Conservation (phyloP, 1,140 invertebrate species). For the Cherax destructor region DNA sequence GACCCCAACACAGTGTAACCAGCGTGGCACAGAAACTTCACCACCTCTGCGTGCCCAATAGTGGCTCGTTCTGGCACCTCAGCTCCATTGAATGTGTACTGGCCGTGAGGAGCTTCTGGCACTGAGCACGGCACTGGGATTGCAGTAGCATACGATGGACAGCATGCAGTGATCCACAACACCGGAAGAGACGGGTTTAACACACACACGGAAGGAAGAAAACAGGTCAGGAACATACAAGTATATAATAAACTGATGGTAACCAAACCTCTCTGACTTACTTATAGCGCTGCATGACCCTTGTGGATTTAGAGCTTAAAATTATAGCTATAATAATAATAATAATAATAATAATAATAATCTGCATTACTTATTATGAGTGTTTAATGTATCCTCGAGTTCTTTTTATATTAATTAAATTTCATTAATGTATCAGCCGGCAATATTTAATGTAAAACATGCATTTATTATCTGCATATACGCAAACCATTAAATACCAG, state of each 20-base stretch:
- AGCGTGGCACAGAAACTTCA: conserved; percentile 22
- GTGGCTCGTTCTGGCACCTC: conserved; percentile 51
- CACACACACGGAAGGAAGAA: not conserved
- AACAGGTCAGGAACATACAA: not conserved
- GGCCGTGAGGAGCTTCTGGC: conserved; percentile 22
- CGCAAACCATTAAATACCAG: too few relatives aligned
- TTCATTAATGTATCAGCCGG: too few relatives aligned
- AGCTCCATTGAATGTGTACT: conserved; percentile 48
- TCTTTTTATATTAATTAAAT: too few relatives aligned
- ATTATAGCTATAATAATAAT: too few relatives aligned
- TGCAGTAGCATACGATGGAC: not conserved
- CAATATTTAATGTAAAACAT: too few relatives aligned
- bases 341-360: not conserved
- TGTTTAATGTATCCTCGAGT: too few relatives aligned
- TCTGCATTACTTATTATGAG: too few relatives aligned
- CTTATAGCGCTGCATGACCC: too few relatives aligned
- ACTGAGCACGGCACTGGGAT: conserved; percentile 51
- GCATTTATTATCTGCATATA: too few relatives aligned
- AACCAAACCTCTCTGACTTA: too few relatives aligned
- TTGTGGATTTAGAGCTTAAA: too few relatives aligned
- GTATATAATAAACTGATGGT: not conserved
- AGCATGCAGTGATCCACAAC: not conserved
- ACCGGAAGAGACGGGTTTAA: not conserved
- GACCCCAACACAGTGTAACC: conserved; percentile 46
- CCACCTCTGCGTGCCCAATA: conserved; percentile 57